Percentiles rank a stretch among this genome's conserved stretches.
Conservation (phyloP, 2,797 vertebrate species). For the Anguilla obscura region DNA sequence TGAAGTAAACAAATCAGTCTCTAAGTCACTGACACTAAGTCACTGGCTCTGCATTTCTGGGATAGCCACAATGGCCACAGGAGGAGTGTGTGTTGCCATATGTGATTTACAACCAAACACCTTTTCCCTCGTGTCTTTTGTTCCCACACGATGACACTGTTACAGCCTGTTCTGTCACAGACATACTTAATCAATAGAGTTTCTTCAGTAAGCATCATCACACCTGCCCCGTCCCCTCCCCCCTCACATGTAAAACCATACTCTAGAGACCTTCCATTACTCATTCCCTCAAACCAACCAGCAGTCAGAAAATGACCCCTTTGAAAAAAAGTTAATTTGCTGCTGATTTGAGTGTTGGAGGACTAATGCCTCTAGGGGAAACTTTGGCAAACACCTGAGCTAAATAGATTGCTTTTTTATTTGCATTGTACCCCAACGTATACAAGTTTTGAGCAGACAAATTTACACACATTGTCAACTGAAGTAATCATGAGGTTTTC, state of each 20-base stretch:
- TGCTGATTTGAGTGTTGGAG: background rate
- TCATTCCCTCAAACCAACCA: constrained; percentile 4
- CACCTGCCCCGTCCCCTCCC: background rate
- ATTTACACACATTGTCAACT: background rate
- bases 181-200: background rate
- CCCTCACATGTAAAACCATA: background rate
- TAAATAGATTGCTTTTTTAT: background rate
- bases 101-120: constrained; percentile 17
- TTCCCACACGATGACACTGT: background rate
- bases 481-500: background rate
- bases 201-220: constrained; percentile 5
- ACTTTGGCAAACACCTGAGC: background rate
- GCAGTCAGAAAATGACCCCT: background rate
- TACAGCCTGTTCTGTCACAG: constrained; percentile 19
- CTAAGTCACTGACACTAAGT: background rate
- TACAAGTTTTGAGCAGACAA: background rate
- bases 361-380: background rate
- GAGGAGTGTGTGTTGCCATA: background rate
- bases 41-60: background rate
- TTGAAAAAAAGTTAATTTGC: background rate
- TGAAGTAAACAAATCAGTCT: background rate
- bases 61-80: background rate
- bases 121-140: background rate
- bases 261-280: background rate
- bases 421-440: background rate